Conservation (phyloP, 2,888 invertebrate species). For the Coleophora flavipennella region DNA sequence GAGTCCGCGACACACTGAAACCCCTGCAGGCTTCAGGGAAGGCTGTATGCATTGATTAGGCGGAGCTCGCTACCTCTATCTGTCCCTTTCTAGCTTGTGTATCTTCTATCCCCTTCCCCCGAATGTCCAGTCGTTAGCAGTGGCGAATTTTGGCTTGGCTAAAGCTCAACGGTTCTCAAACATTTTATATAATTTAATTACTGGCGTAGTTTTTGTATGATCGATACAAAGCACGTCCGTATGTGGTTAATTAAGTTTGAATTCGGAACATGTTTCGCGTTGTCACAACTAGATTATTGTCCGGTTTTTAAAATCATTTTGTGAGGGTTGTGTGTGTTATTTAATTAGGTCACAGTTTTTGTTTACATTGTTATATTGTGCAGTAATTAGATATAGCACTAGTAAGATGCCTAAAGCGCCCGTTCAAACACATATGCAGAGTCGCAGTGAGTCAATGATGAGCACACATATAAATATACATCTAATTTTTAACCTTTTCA, state of each 20-base stretch:
- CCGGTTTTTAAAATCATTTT: too few species aligned
- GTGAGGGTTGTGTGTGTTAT: too few species aligned
- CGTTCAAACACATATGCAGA: too few species aligned
- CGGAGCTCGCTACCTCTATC: constrained; percentile 41
- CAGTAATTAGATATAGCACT: too few species aligned
- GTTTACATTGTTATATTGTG: too few species aligned
- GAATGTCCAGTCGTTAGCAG: constrained; percentile 36
- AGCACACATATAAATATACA: too few species aligned
- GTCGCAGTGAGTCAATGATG: too few species aligned
- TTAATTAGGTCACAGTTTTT: too few species aligned
- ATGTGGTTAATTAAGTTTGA: not conserved
- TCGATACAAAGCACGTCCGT: not conserved
- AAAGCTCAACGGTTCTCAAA: constrained; percentile 46
- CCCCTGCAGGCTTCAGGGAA: constrained; percentile 47
- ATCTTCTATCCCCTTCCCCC: constrained; percentile 32
- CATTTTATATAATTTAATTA: constrained; percentile 31
- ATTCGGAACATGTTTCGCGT: too few species aligned
- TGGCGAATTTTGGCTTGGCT: constrained; percentile 62
- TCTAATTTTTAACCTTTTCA: too few species aligned
- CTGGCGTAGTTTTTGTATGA: not conserved
- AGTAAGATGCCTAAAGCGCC: too few species aligned
- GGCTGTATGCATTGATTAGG: constrained; percentile 68
- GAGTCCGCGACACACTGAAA: constrained; percentile 49
- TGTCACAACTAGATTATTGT: too few species aligned
- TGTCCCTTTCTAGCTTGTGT: constrained; percentile 32